A percentile compares a stretch with the other conserved stretches of the same genome.
Conservation (phyloP, 2,113 vertebrate species). For the Sula dactylatra region DNA sequence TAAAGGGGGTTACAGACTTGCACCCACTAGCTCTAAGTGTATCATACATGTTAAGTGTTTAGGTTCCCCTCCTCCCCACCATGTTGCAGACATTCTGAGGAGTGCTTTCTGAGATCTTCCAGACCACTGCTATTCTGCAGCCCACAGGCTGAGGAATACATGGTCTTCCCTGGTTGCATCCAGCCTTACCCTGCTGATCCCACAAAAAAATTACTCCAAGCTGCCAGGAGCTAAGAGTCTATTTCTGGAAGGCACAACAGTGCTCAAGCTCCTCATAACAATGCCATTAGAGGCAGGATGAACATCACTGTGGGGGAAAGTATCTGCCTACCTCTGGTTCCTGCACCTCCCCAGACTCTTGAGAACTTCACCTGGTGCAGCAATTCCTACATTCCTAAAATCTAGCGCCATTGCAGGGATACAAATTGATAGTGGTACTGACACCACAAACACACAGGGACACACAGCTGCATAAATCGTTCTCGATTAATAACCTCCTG, state of each 20-base stretch:
- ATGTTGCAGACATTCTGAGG: neutral
- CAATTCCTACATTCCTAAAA: neutral
- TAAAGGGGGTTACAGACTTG: neutral
- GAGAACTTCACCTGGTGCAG: neutral
- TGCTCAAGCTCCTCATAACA: neutral
- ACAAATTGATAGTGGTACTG: neutral
- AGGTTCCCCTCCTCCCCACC: neutral
- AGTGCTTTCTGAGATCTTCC: neutral
- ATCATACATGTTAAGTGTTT: neutral
- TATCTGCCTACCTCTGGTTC: neutral
- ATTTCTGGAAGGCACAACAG: neutral
- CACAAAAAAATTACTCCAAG: neutral
- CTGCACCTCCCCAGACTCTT: neutral
- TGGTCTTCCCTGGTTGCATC: neutral
- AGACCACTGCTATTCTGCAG: neutral
- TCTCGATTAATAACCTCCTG: neutral
- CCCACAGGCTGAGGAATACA: neutral
- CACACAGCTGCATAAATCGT: neutral
- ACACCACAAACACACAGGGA: neutral
- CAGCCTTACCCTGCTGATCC: neutral
- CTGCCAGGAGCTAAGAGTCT: neutral
- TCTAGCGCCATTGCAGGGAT: neutral
- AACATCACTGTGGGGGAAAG: neutral
- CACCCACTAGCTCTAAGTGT: neutral
- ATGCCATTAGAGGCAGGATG: neutral